These are phyloP conservation scores for Elaphurus davidianus DNA, from an alignment of 2,113 vertebrate species.

Conservation along the genomic window DNA sequence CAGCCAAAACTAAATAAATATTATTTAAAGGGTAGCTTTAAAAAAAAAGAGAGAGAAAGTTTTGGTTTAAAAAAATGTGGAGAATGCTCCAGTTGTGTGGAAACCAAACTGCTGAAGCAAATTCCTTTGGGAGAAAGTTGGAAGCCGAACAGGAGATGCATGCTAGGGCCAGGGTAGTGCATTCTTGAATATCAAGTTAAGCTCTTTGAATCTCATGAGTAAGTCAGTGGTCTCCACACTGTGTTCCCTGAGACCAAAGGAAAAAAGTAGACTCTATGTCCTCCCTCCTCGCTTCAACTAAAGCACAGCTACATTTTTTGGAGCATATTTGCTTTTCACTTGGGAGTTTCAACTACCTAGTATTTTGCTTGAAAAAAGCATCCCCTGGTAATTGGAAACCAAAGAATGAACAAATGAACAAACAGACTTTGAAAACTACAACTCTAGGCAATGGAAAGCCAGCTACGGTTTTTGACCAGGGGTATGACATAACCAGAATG, in stretches of 20 bases:
- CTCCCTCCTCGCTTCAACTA: background rate
- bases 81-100: background rate
- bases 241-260: background rate
- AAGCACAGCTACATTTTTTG: background rate
- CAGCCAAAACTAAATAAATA: background rate
- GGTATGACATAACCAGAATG: background rate
- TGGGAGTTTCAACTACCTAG: background rate
- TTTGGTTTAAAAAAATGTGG: background rate
- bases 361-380: background rate
- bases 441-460: background rate
- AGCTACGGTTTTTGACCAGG: background rate
- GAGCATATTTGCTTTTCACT: background rate
- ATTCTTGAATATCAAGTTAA: background rate
- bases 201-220: background rate
- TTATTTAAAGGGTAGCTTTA: background rate
- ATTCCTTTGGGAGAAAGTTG: background rate
- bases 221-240: background rate
- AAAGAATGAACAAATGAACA: background rate
- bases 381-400: background rate
- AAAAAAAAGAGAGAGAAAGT: background rate
- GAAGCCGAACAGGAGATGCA: background rate
- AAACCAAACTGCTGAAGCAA: background rate
- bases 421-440: background rate
- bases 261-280: background rate
- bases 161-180: background rate